A percentile compares a stretch with the other conserved stretches of the same genome.
phyloP scores from a whole-genome alignment of 2,113 vertebrate genomes.

The Oncorhynchus clarkii region DNA sequence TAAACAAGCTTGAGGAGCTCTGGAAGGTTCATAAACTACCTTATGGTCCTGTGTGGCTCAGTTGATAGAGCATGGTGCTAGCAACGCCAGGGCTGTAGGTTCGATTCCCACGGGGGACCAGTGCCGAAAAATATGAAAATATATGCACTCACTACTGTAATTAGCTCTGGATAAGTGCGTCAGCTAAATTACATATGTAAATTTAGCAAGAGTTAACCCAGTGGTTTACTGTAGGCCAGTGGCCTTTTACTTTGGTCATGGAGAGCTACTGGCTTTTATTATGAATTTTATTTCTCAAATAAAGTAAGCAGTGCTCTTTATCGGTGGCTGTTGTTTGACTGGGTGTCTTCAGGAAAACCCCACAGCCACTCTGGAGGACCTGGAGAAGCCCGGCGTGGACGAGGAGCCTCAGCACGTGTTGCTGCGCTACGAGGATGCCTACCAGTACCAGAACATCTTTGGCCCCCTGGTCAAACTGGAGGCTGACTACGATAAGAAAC shows the following conservation, averaged over 20 bases:
- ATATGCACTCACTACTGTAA: too few species aligned
- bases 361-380: conserved; percentile 91
- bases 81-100: too few species aligned
- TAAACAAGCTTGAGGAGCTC: conserved; percentile 89
- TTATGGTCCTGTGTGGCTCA: too few species aligned
- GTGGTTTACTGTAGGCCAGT: neutral
- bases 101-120: too few species aligned
- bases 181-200: too few species aligned
- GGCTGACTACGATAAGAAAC: conserved; percentile 98
- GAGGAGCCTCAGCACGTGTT: conserved; percentile 97
- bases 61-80: too few species aligned
- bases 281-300: too few species aligned
- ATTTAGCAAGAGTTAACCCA: neutral
- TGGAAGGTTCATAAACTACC: conserved; percentile 77
- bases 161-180: too few species aligned
- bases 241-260: neutral
- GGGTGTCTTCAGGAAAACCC: conserved; percentile 85
- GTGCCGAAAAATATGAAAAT: too few species aligned
- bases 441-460: conserved; percentile 99
- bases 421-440: conserved; percentile 95
- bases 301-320: too few species aligned
- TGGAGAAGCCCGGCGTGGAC: conserved; percentile 97
- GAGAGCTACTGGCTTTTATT: too few species aligned
- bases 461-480: conserved; percentile 97
- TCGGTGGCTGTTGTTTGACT: neutral